Evolutionary conservation across 2,888 invertebrate genomes (phyloP).

Genomic region (Cremastinae sp.): DNA sequence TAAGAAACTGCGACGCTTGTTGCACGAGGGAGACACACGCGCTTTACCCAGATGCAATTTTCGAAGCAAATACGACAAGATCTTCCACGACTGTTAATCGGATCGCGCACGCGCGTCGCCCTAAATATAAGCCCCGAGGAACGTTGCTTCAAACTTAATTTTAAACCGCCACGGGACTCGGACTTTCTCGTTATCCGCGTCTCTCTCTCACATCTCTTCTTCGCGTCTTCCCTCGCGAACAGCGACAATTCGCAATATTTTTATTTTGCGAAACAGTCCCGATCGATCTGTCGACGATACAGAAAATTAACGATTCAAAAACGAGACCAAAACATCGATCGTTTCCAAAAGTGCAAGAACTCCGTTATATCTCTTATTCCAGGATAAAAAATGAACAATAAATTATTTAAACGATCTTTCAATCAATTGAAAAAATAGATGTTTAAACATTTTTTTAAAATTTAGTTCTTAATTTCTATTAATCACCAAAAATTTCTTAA

Average conservation of each 20-base stretch:
- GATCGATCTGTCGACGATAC: neutral
- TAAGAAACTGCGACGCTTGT: slow-evolving; percentile 28
- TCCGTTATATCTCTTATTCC: too few species aligned
- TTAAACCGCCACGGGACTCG: slow-evolving; percentile 68
- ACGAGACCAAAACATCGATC: too few species aligned
- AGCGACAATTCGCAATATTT: slow-evolving; percentile 21
- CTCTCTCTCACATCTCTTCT: too few species aligned
- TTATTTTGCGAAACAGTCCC: neutral
- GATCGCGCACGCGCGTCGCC: slow-evolving; percentile 77
- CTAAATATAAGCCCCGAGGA: slow-evolving; percentile 78
- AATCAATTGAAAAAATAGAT: too few species aligned
- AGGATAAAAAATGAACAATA: too few species aligned
- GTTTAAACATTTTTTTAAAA: too few species aligned
- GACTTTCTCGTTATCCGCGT: slow-evolving; percentile 7
- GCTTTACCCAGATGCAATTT: slow-evolving; percentile 65
- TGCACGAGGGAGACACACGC: slow-evolving; percentile 49
- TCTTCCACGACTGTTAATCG: slow-evolving; percentile 71
- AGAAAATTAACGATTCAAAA: neutral
- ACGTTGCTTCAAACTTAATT: slow-evolving; percentile 73
- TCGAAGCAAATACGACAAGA: slow-evolving; percentile 69
- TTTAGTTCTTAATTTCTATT: too few species aligned
- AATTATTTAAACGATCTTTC: too few species aligned
- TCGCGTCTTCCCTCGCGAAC: neutral
- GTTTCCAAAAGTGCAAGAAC: too few species aligned
- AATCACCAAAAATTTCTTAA: too few species aligned